Base-by-base conservation (phyloP, 92 coral and sea anemone species). In the Heliopora coerulea region DNA sequence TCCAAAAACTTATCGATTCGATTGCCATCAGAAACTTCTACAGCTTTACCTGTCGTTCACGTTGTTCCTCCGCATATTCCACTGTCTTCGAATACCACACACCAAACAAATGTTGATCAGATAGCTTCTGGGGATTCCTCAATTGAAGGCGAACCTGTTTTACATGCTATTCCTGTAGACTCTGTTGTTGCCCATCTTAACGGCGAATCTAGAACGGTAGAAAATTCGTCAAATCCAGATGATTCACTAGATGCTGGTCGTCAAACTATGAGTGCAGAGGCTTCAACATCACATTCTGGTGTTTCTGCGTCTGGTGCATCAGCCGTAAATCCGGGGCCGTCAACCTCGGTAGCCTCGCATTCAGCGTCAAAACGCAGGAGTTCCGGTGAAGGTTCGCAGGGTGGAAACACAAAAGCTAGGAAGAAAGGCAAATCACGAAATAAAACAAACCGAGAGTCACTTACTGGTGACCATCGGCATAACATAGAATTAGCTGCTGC, bases 31-130 rank as follows among this genome's bases (percentile, higher is more conserved):
- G 54, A 59, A 35, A 67, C 74, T 18, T 35, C 77, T 18, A 26
- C 77, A 19, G 63, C 77, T 4, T 70, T 70, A 54, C 77, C 77
- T 8, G 77, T 70, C 34, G 63, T 70, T 1, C 77, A 70, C 27
- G 48, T 70, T n/a, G 77, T 70, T 2, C 77, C 77, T 20, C 64
- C 77, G 30, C 18, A 52, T 37, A 28, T 70, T 28, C 77, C 77
- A 52, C 28, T 70, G 27, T 70, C 77, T 30, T 31, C 25, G 4
- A 23, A 23, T 28, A 3, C 28, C 17, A 23, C n/a, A 3, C 44
- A 21, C 9, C 19, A 32, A 15, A 17, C 9, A 0, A 70, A 28
- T 11, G 24, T 32, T 50, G 13, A 29, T 31, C 46, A 32, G n/a
- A 15, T n/a, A 24, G 41, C 40, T 30, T 33, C 34, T n/a, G 24